Evolutionary conservation across 2,888 invertebrate species (phyloP), one percentile per base, ranked within the genome.

Genomic region (Xylophagus ater): DNA sequence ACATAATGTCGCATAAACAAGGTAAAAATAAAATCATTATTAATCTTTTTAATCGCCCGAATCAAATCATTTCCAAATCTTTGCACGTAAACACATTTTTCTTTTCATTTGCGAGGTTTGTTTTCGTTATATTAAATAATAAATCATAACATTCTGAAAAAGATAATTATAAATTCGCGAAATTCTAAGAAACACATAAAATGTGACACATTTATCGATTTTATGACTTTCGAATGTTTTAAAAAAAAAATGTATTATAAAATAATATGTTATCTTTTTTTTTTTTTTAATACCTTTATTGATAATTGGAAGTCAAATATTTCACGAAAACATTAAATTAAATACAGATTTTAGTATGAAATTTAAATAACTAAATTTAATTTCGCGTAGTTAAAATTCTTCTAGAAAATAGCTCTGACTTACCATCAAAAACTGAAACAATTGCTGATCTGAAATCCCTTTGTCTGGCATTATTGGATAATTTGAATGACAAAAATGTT

Each of bases 401-500:
- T 52, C 64, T 87, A 34, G 80, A 81, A 51, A 73, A 71, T 43
- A 78, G 77, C 43, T 62, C 70, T 45, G 68, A 74, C 40, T 55
- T 71, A 24, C 71, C 75, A 24, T 70, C 73, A 24, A 73, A 76
- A 48, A 70, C 73, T 9, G 74, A 76, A 48, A 81, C 82, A 2
- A 72, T 81, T 45, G 70, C 76, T 10, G 88, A 89, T 60, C 66
- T 88, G 29, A 81, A 81, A 52, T 79, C 81, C 2, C 63, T 89
- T 13, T 82, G 86, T 48, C 67, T 80, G 36, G 85, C 85, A 5
- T 65, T 90, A 25, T 69, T 89, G 51, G 89, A 90, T 58, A 78
- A 86, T 32, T 67, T 89, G 24, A 85, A 83, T 61, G 89, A 90
- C 57, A 89, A 89, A 65, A 82, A 81, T 34, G 69, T 85, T 42